Evolutionary conservation across 2,797 vertebrate genomes (phyloP).

Genomic region (Sebastes trivittatus): DNA sequence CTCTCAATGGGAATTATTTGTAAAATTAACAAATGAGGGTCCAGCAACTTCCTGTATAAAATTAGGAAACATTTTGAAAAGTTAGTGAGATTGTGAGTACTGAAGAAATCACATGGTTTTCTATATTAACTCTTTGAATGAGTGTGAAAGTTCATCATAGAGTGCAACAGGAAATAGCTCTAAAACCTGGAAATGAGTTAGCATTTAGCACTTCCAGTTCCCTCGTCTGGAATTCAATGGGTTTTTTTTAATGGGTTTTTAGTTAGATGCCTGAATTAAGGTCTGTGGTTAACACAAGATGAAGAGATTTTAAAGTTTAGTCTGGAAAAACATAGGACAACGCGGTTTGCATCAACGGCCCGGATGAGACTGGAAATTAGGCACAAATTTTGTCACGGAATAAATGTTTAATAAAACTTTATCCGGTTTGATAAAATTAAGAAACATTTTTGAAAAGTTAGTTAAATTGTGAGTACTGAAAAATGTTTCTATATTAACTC

Average conservation of each 20-base stretch:
- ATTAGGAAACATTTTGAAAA: background rate
- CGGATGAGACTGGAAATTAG: slow-evolving; percentile 5
- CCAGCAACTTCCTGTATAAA: background rate
- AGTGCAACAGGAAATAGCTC: too few species aligned
- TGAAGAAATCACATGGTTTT: background rate
- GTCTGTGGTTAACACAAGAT: too few species aligned
- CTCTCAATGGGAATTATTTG: background rate
- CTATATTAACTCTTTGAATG: background rate
- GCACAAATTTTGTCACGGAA: background rate
- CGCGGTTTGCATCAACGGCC: background rate
- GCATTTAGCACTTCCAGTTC: too few species aligned
- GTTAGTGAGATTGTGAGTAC: background rate
- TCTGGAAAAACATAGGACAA: slow-evolving; percentile 57
- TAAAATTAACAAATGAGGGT: background rate
- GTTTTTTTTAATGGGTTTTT: too few species aligned
- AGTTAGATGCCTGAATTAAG: too few species aligned
- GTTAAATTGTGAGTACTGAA: background rate
- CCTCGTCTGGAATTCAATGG: too few species aligned
- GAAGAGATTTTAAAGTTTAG: too few species aligned
- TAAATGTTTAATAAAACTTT: background rate
- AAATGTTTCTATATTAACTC: background rate
- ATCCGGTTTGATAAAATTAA: background rate
- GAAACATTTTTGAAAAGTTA: background rate
- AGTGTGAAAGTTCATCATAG: background rate
- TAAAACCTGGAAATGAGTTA: too few species aligned